Evolutionary conservation across 2,888 invertebrate species (phyloP).

Genomic region (Parnassius mnemosyne): DNA sequence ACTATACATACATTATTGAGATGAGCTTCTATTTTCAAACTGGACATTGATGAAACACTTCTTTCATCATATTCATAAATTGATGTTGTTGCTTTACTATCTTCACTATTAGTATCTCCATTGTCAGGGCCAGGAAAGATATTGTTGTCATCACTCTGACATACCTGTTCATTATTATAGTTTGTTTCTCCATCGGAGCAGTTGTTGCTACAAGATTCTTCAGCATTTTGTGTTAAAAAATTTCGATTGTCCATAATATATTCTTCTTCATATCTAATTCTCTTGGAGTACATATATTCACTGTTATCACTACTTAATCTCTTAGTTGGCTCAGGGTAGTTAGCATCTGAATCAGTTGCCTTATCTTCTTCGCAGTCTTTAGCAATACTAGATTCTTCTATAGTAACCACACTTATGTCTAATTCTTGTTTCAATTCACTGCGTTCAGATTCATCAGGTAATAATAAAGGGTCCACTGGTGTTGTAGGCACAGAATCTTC

Average conservation of each 20-base stretch:
- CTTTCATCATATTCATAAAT: slow-evolving; percentile 71
- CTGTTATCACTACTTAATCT: slow-evolving; percentile 60
- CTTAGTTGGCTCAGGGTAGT: slow-evolving; percentile 55
- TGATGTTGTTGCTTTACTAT: slow-evolving; percentile 62
- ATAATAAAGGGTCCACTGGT: slow-evolving; percentile 69
- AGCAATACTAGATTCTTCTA: slow-evolving; percentile 59
- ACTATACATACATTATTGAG: slow-evolving; percentile 44
- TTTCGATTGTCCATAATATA: slow-evolving; percentile 48
- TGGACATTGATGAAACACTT: slow-evolving; percentile 63
- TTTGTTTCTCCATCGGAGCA: slow-evolving; percentile 57
- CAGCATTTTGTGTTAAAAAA: slow-evolving; percentile 43
- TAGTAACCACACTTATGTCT: slow-evolving; percentile 64
- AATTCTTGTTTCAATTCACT: slow-evolving; percentile 62
- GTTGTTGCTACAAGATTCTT: slow-evolving; percentile 43
- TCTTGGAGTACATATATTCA: slow-evolving; percentile 54
- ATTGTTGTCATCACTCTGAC: slow-evolving; percentile 52
- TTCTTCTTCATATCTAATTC: slow-evolving; percentile 65
- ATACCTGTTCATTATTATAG: slow-evolving; percentile 54
- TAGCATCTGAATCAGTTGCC: slow-evolving; percentile 48
- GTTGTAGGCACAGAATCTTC: slow-evolving; percentile 67
- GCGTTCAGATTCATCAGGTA: slow-evolving; percentile 67
- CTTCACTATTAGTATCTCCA: slow-evolving; percentile 65
- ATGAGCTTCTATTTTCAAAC: slow-evolving; percentile 65
- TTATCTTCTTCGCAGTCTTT: slow-evolving; percentile 63
- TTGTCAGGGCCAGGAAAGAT: slow-evolving; percentile 57